Percentiles rank a stretch among this genome's conserved stretches.
phyloP scores from a whole-genome alignment of 2,888 invertebrate genomes.

The Ramazzottius varieornatus region DNA sequence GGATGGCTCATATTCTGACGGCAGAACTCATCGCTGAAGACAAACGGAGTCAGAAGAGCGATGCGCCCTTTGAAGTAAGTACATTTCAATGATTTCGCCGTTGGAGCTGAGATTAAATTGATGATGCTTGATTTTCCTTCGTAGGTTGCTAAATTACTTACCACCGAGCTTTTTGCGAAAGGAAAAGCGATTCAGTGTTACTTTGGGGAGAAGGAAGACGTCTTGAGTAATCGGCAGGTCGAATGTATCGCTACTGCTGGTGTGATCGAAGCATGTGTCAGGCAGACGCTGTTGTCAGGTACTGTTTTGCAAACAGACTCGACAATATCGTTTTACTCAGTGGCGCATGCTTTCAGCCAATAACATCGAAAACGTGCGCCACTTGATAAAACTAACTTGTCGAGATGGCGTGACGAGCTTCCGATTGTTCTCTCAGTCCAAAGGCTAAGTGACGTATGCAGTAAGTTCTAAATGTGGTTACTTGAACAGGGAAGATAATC shows the following conservation, averaged over 20 bases:
- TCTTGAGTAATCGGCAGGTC: background rate
- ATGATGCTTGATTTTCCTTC: background rate
- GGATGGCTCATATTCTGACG: background rate
- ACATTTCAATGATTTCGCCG: background rate
- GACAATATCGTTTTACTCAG: too few species aligned
- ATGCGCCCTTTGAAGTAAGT: background rate
- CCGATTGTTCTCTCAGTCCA: too few species aligned
- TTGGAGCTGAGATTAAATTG: background rate
- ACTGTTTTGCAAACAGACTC: too few species aligned
- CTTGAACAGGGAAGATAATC: background rate
- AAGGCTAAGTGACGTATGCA: too few species aligned
- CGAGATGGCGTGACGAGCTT: too few species aligned
- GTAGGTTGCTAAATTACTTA: background rate
- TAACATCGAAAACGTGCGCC: too few species aligned
- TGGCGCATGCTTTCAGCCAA: too few species aligned
- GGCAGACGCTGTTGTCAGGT: background rate
- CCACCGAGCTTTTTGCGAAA: background rate
- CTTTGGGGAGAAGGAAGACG: background rate
- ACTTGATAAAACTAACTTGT: too few species aligned
- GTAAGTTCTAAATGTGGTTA: too few species aligned
- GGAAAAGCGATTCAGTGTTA: conserved; percentile 1
- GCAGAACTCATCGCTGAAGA: background rate
- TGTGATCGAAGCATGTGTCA: background rate
- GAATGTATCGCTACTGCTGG: background rate
- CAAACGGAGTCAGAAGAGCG: background rate